phyloP scores from a whole-genome alignment of 2,113 vertebrate species.

The Aepyceros melampus region DNA sequence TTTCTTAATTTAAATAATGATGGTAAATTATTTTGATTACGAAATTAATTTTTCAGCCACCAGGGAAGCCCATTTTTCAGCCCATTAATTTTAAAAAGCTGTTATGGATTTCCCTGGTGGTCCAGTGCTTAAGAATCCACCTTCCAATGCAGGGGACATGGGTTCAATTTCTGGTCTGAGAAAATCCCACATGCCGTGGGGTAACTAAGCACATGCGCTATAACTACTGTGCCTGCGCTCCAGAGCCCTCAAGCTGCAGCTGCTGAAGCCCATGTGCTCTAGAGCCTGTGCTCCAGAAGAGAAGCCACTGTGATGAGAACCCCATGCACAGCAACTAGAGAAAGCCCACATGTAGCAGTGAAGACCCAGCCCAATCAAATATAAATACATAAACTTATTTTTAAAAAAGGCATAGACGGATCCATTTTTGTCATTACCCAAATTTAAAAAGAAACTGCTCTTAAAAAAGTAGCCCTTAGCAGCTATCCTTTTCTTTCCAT shows the following conservation, averaged over 20 bases:
- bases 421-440: slow-evolving; percentile 4
- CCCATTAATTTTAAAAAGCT: slow-evolving; percentile 14
- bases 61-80: neutral
- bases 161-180: neutral
- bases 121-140: neutral
- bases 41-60: neutral
- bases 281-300: neutral
- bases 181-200: neutral
- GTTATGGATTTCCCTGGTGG: neutral
- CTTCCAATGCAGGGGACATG: neutral
- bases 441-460: slow-evolving; percentile 8
- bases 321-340: neutral
- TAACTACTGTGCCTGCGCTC: neutral
- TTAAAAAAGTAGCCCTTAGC: neutral
- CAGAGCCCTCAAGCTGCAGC: neutral
- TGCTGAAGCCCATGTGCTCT: neutral
- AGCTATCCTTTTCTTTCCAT: neutral
- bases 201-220: accelerated
- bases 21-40: slow-evolving; percentile 19
- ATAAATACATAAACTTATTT: neutral
- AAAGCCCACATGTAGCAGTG: neutral
- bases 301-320: neutral
- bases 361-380: neutral
- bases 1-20: neutral
- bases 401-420: accelerated